Evolutionary conservation across 2,888 invertebrate species (phyloP).

Genomic region (Homarus gammarus): DNA sequence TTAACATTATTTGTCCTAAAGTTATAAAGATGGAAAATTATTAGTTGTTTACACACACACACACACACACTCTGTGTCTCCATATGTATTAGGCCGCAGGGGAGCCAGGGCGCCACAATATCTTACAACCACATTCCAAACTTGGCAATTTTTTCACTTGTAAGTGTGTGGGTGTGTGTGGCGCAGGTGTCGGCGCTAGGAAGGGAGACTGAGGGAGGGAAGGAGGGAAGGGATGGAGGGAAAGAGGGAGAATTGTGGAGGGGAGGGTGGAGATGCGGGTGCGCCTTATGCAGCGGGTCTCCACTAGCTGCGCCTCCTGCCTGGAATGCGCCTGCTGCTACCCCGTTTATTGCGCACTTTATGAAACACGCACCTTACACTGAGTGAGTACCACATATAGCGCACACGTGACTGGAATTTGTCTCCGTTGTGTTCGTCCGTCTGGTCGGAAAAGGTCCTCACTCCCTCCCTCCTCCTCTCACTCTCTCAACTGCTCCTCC

Average conservation of each 20-base stretch:
- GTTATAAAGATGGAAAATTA: no score
- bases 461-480: constrained; percentile 2
- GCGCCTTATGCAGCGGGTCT: neutral
- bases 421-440: neutral
- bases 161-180: neutral
- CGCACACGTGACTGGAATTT: constrained; percentile 59
- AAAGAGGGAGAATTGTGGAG: neutral
- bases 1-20: no score
- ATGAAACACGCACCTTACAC: constrained; percentile 64
- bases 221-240: neutral
- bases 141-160: neutral
- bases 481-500: neutral
- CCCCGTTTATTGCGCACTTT: constrained; percentile 57
- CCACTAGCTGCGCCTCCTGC: neutral
- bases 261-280: neutral
- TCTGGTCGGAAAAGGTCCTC: no score
- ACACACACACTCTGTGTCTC: no score
- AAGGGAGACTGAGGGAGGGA: neutral
- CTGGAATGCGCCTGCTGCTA: constrained; percentile 49
- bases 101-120: no score
- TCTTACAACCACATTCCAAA: no score
- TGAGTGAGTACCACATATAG: constrained; percentile 55
- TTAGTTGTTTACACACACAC: no score
- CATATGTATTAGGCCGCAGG: no score
- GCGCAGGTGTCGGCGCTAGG: neutral